Evolutionary conservation across 1,140 invertebrate species (phyloP).

Genomic region (Achatina immaculata): DNA sequence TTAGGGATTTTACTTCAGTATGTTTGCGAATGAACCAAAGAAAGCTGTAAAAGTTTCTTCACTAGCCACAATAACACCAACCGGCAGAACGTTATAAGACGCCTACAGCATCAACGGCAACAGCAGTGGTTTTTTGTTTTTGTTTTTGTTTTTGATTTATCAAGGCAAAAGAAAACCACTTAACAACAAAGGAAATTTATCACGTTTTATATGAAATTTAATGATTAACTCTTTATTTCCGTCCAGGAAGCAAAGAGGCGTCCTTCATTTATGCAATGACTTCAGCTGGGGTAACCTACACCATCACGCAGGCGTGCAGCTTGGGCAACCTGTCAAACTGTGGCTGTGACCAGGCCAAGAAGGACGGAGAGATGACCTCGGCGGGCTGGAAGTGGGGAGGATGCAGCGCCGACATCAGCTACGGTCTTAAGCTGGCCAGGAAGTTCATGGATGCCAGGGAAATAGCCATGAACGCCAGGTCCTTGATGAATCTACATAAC

Average conservation of each 20-base stretch:
- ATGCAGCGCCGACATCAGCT: constrained; percentile 76
- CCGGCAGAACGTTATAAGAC: too few relatives aligned
- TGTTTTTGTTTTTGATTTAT: too few relatives aligned
- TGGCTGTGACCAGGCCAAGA: constrained; percentile 77
- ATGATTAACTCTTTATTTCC: too few relatives aligned
- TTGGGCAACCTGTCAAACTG: constrained; percentile 87
- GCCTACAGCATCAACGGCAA: too few relatives aligned
- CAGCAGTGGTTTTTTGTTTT: too few relatives aligned
- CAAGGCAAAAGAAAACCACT: too few relatives aligned
- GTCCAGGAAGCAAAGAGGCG: constrained; percentile 76
- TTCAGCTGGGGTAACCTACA: constrained; percentile 86
- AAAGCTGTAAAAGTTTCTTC: too few relatives aligned
- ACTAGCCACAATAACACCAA: too few relatives aligned
- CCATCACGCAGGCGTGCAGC: constrained; percentile 87
- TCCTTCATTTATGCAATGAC: constrained; percentile 76
- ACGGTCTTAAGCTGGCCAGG: constrained; percentile 74
- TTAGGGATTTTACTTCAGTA: too few relatives aligned
- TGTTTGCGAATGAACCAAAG: too few relatives aligned
- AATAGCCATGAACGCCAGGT: constrained; percentile 78
- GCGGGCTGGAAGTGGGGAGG: constrained; percentile 71
- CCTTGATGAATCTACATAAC: constrained; percentile 94
- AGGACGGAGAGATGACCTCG: constrained; percentile 49
- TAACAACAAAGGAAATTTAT: too few relatives aligned
- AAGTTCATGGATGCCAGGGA: constrained; percentile 75
- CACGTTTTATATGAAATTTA: too few relatives aligned